phyloP scores from a whole-genome alignment of 2,888 invertebrate genomes.

The Galerucella nymphaeae region DNA sequence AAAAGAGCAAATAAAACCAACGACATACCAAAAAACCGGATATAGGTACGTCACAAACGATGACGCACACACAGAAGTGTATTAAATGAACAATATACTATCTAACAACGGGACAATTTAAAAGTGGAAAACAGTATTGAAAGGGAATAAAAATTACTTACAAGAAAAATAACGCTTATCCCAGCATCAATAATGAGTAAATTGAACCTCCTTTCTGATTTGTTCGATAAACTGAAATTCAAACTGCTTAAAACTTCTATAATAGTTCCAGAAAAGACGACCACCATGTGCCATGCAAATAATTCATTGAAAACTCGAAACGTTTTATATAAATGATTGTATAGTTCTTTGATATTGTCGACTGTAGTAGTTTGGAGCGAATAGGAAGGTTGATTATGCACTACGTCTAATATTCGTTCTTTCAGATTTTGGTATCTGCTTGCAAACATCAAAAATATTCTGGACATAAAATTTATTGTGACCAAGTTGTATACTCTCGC shows the following conservation, averaged over 20 bases:
- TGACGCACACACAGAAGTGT: too few relatives aligned
- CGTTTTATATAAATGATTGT: slow-evolving; percentile 1
- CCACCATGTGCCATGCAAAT: slow-evolving; percentile 3
- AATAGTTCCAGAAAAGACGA: background rate
- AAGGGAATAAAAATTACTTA: background rate
- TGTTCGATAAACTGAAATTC: background rate
- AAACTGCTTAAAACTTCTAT: background rate
- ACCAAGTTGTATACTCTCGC: background rate
- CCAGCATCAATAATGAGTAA: background rate
- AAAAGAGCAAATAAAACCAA: too few relatives aligned
- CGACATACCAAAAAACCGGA: too few relatives aligned
- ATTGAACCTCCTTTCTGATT: background rate
- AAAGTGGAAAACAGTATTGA: too few relatives aligned
- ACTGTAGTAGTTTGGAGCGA: too few relatives aligned
- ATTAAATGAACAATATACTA: too few relatives aligned
- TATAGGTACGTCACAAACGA: too few relatives aligned
- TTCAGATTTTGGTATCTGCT: background rate
- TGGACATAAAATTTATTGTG: background rate
- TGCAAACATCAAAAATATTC: slow-evolving; percentile 3
- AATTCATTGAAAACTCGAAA: background rate
- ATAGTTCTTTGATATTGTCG: background rate
- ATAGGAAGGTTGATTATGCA: background rate
- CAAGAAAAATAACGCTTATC: background rate
- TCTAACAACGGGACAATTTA: too few relatives aligned
- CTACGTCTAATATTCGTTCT: background rate